A percentile compares a stretch with the other conserved stretches of the same genome.
Evolutionary conservation across 2,797 vertebrate genomes (phyloP).

Genomic region (Pipistrellus kuhlii): DNA sequence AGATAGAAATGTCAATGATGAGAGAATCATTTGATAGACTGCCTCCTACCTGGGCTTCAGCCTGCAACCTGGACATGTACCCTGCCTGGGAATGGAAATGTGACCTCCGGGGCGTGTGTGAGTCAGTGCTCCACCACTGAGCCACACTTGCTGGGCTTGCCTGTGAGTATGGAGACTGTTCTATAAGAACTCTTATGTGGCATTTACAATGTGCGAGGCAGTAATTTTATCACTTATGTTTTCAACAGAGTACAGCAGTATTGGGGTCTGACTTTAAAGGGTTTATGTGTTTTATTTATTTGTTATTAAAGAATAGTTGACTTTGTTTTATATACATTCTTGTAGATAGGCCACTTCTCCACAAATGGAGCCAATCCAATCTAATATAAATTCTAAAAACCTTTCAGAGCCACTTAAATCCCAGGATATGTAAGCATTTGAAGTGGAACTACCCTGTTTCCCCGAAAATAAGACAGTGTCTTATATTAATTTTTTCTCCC

Average conservation of each 20-base stretch:
- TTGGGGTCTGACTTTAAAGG: conserved; percentile 69
- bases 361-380: conserved; percentile 40
- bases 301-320: background rate
- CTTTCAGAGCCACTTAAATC: conserved; percentile 55
- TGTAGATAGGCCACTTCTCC: conserved; percentile 46
- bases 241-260: conserved; percentile 12
- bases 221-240: conserved; percentile 44
- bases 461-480: too few species aligned
- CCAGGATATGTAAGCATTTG: conserved; percentile 59
- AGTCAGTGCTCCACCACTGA: too few species aligned
- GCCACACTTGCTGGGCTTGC: background rate
- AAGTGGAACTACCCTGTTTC: conserved; percentile 39
- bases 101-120: too few species aligned
- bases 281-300: background rate
- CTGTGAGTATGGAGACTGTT: conserved; percentile 61
- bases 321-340: conserved; percentile 48
- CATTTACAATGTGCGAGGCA: background rate
- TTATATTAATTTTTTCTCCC: too few species aligned
- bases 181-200: too few species aligned
- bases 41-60: too few species aligned
- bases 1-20: too few species aligned
- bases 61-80: too few species aligned
- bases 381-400: conserved; percentile 53
- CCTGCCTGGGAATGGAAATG: too few species aligned
- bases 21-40: too few species aligned